A percentile compares a stretch with the other conserved stretches of the same genome.
Conservation (phyloP, 2,797 vertebrate genomes). For the Gymnoscopelus microlampas region DNA sequence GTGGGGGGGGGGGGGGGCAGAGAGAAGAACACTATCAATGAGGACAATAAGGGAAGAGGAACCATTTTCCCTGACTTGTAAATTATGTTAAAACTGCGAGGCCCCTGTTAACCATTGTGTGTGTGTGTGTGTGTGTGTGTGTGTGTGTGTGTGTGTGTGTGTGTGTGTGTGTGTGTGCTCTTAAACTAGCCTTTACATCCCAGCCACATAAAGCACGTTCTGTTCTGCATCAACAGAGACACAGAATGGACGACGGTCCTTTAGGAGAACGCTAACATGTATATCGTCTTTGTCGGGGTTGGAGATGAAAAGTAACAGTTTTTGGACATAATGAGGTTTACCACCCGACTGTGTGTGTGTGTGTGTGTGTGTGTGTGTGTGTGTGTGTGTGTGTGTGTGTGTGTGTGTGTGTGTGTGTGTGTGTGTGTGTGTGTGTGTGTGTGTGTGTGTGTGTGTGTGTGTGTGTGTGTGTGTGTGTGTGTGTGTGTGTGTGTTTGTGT, state of each 20-base stretch:
- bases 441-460: neutral
- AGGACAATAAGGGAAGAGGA: constrained; percentile 71
- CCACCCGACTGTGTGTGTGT: neutral
- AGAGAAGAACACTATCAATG: constrained; percentile 51
- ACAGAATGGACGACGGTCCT: neutral
- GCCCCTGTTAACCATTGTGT: constrained; percentile 70
- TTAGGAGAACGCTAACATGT: too few species aligned
- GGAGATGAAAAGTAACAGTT: too few species aligned
- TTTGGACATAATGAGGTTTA: too few species aligned
- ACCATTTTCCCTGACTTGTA: constrained; percentile 69
- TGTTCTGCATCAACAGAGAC: constrained; percentile 49
- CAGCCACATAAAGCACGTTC: constrained; percentile 65
- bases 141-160: constrained; percentile 36
- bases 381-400: neutral
- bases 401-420: neutral
- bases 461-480: neutral
- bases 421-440: neutral
- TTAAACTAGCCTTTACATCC: constrained; percentile 59
- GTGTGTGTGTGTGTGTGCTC: constrained; percentile 6
- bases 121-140: constrained; percentile 17
- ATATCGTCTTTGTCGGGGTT: too few species aligned
- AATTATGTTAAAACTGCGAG: constrained; percentile 73
- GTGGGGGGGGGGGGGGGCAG: constrained; percentile 23
- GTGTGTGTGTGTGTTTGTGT: neutral
- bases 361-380: too few species aligned